phyloP scores from a whole-genome alignment of 2,888 invertebrate species.

The Xestia sexstrigata region DNA sequence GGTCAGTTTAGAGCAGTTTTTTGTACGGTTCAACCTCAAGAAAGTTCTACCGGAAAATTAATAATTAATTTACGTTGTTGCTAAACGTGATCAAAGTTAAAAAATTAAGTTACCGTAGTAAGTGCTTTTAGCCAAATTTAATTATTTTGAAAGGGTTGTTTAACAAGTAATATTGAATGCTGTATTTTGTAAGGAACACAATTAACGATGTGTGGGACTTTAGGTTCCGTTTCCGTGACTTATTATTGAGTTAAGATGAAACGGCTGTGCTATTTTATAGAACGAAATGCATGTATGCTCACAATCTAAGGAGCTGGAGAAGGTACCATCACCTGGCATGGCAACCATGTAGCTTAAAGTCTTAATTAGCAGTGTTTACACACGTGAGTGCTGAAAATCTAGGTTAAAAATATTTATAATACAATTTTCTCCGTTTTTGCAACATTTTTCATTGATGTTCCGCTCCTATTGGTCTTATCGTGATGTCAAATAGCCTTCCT shows the following conservation, averaged over 20 bases:
- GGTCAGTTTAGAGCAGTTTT: neutral
- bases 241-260: neutral
- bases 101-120: neutral
- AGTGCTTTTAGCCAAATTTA: conserved; percentile 13
- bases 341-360: neutral
- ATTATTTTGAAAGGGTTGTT: conserved; percentile 15
- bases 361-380: neutral
- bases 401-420: neutral
- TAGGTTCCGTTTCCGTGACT: neutral
- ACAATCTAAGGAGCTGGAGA: neutral
- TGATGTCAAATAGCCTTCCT: no score
- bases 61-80: conserved; percentile 13
- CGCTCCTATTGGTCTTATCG: no score
- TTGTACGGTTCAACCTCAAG: neutral
- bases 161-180: neutral
- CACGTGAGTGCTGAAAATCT: neutral
- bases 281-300: neutral
- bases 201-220: neutral
- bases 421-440: no score
- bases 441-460: no score
- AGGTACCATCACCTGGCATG: neutral
- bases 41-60: neutral
- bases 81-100: neutral
- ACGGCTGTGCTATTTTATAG: neutral
- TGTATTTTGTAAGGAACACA: conserved; percentile 1